Evolutionary conservation across 1,140 invertebrate species (phyloP).

Genomic region (Dysdera silvatica): DNA sequence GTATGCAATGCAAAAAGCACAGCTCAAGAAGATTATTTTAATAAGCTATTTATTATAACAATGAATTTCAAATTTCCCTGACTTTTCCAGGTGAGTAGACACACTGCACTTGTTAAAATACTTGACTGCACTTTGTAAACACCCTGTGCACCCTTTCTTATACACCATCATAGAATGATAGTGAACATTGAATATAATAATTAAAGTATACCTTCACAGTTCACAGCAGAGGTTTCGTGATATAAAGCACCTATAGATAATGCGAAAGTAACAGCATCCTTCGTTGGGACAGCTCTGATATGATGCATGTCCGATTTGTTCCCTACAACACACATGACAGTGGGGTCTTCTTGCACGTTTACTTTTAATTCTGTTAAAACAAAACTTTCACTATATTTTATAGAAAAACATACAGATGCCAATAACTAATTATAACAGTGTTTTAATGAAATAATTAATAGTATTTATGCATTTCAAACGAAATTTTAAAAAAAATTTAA

Average conservation of each 20-base stretch:
- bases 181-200: not conserved
- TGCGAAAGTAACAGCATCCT: slow-evolving; percentile 67
- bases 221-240: slow-evolving; percentile 70
- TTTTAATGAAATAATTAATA: not conserved
- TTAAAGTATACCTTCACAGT: slow-evolving; percentile 54
- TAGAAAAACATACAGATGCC: slow-evolving; percentile 34
- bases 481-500: not conserved
- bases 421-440: not conserved
- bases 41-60: too few species aligned
- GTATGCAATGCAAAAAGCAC: too few species aligned
- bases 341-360: slow-evolving; percentile 42
- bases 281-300: slow-evolving; percentile 40
- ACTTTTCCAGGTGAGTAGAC: too few species aligned
- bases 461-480: not conserved
- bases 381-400: slow-evolving; percentile 5
- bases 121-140: too few species aligned
- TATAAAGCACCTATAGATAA: slow-evolving; percentile 71
- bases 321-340: slow-evolving; percentile 43
- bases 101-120: too few species aligned
- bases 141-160: too few species aligned
- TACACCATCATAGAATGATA: too few species aligned
- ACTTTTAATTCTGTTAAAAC: slow-evolving; percentile 41
- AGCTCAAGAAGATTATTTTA: too few species aligned
- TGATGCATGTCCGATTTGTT: slow-evolving; percentile 44
- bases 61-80: too few species aligned